Percentiles rank a stretch among this genome's conserved stretches.
Conservation (phyloP, 2,797 vertebrate genomes). For the Hyperoplus lanceolatus region DNA sequence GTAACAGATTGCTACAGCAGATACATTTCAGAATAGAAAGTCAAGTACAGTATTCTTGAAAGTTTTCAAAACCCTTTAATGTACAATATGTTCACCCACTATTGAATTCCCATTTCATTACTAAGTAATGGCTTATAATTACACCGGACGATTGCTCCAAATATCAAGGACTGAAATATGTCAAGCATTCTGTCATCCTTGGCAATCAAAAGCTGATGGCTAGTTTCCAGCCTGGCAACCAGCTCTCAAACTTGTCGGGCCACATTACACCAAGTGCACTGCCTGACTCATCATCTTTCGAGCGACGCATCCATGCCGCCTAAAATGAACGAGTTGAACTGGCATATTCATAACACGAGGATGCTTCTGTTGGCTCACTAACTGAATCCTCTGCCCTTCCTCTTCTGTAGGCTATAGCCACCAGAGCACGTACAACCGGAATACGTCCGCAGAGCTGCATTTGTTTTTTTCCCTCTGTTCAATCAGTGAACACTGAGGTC, state of each 20-base stretch:
- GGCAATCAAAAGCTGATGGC: constrained; percentile 14
- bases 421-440: constrained; percentile 39
- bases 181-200: constrained; percentile 25
- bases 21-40: too few relatives aligned
- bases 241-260: constrained; percentile 12
- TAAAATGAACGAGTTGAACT: constrained; percentile 47
- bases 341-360: constrained; percentile 56
- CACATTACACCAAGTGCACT: constrained; percentile 7
- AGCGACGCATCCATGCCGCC: constrained; percentile 31
- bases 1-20: too few relatives aligned
- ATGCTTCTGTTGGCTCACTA: constrained; percentile 51
- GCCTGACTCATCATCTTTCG: constrained; percentile 46
- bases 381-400: constrained; percentile 42
- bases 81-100: not conserved
- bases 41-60: too few relatives aligned
- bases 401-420: constrained; percentile 28
- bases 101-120: constrained; percentile 1
- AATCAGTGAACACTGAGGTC: constrained; percentile 65
- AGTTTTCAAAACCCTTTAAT: too few relatives aligned
- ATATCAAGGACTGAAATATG: constrained; percentile 29
- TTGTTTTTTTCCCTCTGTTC: constrained; percentile 57
- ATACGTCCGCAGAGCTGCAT: constrained; percentile 56
- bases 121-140: constrained; percentile 7
- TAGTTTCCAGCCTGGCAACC: constrained; percentile 31
- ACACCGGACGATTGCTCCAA: constrained; percentile 14